Conservation (phyloP, 2,797 vertebrate genomes). For the Gymnoscopelus microlampas region DNA sequence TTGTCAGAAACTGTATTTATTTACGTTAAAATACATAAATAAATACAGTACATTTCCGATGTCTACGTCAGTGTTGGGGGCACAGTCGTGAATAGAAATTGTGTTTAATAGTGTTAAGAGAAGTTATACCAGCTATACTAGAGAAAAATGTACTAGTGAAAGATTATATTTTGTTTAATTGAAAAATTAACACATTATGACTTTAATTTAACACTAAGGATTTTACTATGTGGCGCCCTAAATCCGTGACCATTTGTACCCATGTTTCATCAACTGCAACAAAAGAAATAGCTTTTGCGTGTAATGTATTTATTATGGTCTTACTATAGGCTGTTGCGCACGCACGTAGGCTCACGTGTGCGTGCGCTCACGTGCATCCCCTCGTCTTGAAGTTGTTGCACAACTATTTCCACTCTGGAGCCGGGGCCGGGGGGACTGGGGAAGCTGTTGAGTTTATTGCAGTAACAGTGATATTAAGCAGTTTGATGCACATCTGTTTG, state of each 20-base stretch:
- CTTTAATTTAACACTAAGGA: too few relatives aligned
- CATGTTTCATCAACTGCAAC: slow-evolving; percentile 34
- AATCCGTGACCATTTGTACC: slow-evolving; percentile 40
- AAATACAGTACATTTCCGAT: too few relatives aligned
- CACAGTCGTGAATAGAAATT: too few relatives aligned
- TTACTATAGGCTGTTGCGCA: slow-evolving; percentile 5
- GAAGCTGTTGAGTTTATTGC: slow-evolving; percentile 75
- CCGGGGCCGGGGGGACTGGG: slow-evolving; percentile 29
- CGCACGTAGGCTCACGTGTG: slow-evolving; percentile 19
- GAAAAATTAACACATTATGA: too few relatives aligned
- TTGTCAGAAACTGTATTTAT: too few relatives aligned
- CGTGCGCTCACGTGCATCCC: slow-evolving; percentile 58
- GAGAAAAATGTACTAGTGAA: too few relatives aligned
- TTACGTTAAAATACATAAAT: too few relatives aligned
- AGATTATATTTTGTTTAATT: too few relatives aligned
- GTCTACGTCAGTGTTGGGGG: too few relatives aligned
- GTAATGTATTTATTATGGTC: slow-evolving; percentile 25
- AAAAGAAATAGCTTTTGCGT: too few relatives aligned
- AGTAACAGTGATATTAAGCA: slow-evolving; percentile 74
- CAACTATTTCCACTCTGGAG: slow-evolving; percentile 72
- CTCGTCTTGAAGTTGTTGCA: slow-evolving; percentile 69
- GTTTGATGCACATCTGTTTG: slow-evolving; percentile 79
- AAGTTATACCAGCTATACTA: too few relatives aligned
- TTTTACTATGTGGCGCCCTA: slow-evolving; percentile 14
- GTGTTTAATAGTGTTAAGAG: too few relatives aligned